Base-by-base conservation (phyloP, 1,140 invertebrate genomes). In the Hydropsyche tenuis region DNA sequence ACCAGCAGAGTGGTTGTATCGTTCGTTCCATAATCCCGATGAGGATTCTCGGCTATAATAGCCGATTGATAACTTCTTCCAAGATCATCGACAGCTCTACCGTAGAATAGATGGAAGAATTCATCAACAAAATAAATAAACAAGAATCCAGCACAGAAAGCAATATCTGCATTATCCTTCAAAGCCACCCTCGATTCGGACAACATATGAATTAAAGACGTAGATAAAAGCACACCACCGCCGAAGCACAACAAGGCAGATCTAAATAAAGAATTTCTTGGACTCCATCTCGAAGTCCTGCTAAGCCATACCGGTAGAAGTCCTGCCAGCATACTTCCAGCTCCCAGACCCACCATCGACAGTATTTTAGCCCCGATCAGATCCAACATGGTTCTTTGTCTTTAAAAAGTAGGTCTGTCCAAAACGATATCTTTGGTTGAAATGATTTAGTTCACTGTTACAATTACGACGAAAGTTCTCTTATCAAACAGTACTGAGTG, bases 161-260 rank as follows among this genome's bases (percentile, higher is more conserved):
- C 79, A 9, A 95, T 79, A 80, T 95, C 94, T 0, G 92, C 88
- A 75, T 88, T 86, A 23, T 86, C 73, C 0, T 86, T 81, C 27
- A 89, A 78, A 63, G 83, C 82, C 64, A 88, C 85, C 70, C 86
- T 84, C 9, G 92, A 89, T 83, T 96, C 94, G 16, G 94, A 93
- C 45, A 96, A 83, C 83, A 96, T 92, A 81, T 96, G 94, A 1
- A 94, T 84, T 43, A 94, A 81, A 20, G 92, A 90, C 0, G 94
- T 96, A 0, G 92, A 92, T 16, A 96, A 81, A 27, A 96, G 86
- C 6, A 96, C 93, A 0, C 95, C 94, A 2, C 91, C 94, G 22
- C 94, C 94, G 75, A 94, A 94, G 79, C 93, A 95, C 0, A 95
- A 86, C 9, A 93, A 80, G 12, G 87, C 84, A 7, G 90, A 92